phyloP scores from a whole-genome alignment of 1,140 invertebrate species.

The Brachionus koreanus region DNA sequence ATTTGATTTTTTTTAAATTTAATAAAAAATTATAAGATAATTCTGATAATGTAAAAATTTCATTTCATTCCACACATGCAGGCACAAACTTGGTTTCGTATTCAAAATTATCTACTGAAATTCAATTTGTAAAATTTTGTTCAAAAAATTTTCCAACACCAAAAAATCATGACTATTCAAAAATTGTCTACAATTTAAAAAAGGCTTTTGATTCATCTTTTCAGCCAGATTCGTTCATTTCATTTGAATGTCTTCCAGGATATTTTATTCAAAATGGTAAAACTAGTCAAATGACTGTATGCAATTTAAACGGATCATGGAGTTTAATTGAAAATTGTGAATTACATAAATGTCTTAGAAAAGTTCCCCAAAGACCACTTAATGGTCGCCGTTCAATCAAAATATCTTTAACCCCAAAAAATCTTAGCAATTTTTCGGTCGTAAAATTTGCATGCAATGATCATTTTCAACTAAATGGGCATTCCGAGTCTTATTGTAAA shows the following conservation, averaged over 20 bases:
- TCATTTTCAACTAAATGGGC: neutral
- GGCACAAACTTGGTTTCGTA: too few relatives aligned
- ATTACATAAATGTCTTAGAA: slow-evolving; percentile 2
- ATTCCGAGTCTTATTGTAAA: neutral
- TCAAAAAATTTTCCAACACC: neutral
- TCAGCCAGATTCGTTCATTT: neutral
- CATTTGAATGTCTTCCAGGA: slow-evolving; percentile 19
- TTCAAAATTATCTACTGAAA: too few relatives aligned
- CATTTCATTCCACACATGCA: too few relatives aligned
- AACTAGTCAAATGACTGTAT: neutral
- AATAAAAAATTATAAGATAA: neutral
- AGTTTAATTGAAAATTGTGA: neutral
- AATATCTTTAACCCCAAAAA: neutral
- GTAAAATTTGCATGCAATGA: slow-evolving; percentile 34
- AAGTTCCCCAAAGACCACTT: slow-evolving; percentile 5
- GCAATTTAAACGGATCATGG: neutral
- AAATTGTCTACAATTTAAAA: neutral
- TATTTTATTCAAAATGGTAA: neutral
- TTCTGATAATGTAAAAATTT: neutral
- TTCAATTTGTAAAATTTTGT: neutral
- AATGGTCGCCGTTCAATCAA: neutral
- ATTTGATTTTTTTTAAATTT: neutral
- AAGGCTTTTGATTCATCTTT: neutral
- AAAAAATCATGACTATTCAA: neutral
- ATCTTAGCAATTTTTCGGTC: neutral